phyloP scores from a whole-genome alignment of 2,888 invertebrate species.

The Aplocera efformata region DNA sequence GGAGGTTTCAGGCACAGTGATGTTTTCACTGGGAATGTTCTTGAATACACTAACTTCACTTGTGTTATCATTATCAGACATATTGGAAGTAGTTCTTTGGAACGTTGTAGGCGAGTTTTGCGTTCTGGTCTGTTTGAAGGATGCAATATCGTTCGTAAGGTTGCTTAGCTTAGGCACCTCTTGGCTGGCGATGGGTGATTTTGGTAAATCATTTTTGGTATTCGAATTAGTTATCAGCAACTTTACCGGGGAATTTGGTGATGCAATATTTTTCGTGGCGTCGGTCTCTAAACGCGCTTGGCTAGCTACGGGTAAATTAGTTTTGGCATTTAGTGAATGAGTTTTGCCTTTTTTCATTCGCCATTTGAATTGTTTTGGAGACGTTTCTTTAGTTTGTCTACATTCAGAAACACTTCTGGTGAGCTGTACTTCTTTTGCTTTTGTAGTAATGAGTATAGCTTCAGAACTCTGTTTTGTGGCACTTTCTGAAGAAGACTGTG shows the following conservation, averaged over 20 bases:
- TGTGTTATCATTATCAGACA: background rate
- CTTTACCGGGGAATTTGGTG: no score
- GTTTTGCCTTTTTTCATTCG: conserved; percentile 31
- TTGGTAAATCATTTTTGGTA: no score
- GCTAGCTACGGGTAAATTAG: background rate
- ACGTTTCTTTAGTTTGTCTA: no score
- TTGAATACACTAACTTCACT: conserved; percentile 5
- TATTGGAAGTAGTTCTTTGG: background rate
- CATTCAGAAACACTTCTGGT: no score
- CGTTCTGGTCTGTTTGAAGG: background rate
- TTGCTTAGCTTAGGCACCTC: no score
- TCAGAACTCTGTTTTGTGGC: no score
- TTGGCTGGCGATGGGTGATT: no score
- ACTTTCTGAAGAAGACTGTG: no score
- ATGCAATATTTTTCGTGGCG: background rate
- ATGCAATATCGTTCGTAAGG: no score
- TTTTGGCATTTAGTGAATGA: background rate
- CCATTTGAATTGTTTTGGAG: conserved; percentile 36
- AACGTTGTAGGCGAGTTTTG: background rate
- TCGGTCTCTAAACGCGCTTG: background rate
- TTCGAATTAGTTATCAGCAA: no score
- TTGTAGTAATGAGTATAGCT: no score
- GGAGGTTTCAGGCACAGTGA: conserved; percentile 40
- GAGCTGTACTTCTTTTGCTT: no score
- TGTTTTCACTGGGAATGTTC: conserved; percentile 9